A percentile compares a stretch with the other conserved stretches of the same genome.
Conservation (phyloP, 2,888 invertebrate genomes). For the Iselma pallidipennis region DNA sequence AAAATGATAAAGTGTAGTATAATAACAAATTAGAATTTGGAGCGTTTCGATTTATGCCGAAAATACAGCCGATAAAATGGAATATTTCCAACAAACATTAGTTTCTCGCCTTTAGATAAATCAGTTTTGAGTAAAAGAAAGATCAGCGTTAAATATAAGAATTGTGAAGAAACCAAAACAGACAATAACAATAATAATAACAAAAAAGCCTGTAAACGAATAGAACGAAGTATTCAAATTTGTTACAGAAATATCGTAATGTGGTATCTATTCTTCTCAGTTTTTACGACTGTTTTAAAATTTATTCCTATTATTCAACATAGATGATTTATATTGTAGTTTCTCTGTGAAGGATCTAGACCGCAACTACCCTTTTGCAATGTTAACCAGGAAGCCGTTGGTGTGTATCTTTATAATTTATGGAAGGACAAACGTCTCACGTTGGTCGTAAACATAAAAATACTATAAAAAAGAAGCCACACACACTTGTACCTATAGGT, state of each 20-base stretch:
- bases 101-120: no score
- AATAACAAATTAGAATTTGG: no score
- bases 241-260: slow-evolving; percentile 2
- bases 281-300: slow-evolving; percentile 14
- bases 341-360: slow-evolving; percentile 18
- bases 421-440: slow-evolving; percentile 33
- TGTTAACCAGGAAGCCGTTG: slow-evolving; percentile 26
- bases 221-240: background rate
- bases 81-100: no score
- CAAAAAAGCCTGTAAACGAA: background rate
- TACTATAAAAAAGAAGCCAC: slow-evolving; percentile 33
- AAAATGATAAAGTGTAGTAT: background rate
- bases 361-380: slow-evolving; percentile 18
- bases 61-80: no score
- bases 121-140: no score
- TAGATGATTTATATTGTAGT: slow-evolving; percentile 24
- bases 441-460: slow-evolving; percentile 37
- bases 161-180: no score
- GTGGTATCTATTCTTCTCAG: slow-evolving; percentile 11
- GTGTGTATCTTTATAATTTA: slow-evolving; percentile 30
- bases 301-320: slow-evolving; percentile 22
- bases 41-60: no score
- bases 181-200: no score
- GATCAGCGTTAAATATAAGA: no score
- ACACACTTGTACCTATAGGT: slow-evolving; percentile 28